Base-by-base conservation (phyloP, 1,140 invertebrate species). In the Macrobrachium rosenbergii region DNA sequence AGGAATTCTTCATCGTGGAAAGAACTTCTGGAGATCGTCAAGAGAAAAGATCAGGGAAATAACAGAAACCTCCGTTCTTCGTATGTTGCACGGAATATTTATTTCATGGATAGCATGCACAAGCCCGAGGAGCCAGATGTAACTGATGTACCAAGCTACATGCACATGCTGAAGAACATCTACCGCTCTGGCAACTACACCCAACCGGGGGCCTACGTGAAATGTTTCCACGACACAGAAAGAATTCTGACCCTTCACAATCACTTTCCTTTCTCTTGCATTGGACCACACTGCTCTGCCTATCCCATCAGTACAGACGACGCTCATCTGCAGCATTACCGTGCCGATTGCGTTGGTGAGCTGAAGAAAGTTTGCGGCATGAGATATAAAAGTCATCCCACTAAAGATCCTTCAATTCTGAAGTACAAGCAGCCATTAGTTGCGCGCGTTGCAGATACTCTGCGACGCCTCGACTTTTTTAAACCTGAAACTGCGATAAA, bases 91-190 rank as follows among this genome's bases (percentile, higher is more conserved):
- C 94, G 97, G 77, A 99, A 98, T 91, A 96, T 98, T 2, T 99
- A 99, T 93, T 99, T 98, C 92, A 93, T 99, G 90, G 98, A 99
- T 92, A 97, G 97, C 91, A 94, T 98, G 90, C 93, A 94, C 23
- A 95, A 97, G 91, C 94, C 95, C 82, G 96, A 97, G 90, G 95
- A 95, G 63, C 96, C 95, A 94, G 96, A 96, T 92, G 95, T 95
- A 90, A 52, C 52, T 52, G 95, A 96, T 90, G 95, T 97, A 88
- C 97, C 96, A 23, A 95, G 94, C 87, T 98, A 98, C 91, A 95
- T 98, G 95, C 97, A 98, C 92, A 98, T 98, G 97, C 91, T 98
- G 90, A 97, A 98, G 92, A 97, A 98, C 92, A 97, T 98, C 6
- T 97, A 97, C 91, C 94, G 97, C 12, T 96, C 96, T 75, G 95